Conservation (phyloP, 2,888 invertebrate species). For the Autographa pulchrina region DNA sequence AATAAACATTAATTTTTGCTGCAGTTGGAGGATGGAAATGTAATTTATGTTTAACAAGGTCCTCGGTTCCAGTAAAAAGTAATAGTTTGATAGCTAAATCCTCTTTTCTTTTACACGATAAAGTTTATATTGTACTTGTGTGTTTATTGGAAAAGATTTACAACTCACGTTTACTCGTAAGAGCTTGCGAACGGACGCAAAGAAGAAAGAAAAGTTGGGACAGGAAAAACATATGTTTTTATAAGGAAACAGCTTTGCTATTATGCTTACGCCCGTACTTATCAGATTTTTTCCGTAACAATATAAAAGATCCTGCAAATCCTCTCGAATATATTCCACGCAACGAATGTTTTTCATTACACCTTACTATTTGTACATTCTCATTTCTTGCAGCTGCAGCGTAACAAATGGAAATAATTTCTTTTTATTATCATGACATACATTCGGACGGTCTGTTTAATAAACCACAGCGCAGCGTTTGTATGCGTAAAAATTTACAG, state of each 20-base stretch:
- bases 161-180: slow-evolving; percentile 20
- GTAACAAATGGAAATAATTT: slow-evolving; percentile 51
- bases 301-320: slow-evolving; percentile 46
- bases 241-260: slow-evolving; percentile 40
- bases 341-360: slow-evolving; percentile 37
- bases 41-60: slow-evolving; percentile 47
- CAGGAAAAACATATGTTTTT: slow-evolving; percentile 47
- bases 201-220: slow-evolving; percentile 32
- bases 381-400: slow-evolving; percentile 39
- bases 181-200: slow-evolving; percentile 36
- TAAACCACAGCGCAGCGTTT: slow-evolving; percentile 56
- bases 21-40: slow-evolving; percentile 54
- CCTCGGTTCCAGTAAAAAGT: slow-evolving; percentile 28
- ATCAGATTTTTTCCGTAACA: slow-evolving; percentile 50
- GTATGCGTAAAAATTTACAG: slow-evolving; percentile 52
- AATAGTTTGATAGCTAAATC: slow-evolving; percentile 24
- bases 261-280: slow-evolving; percentile 45
- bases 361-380: slow-evolving; percentile 43
- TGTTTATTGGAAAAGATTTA: slow-evolving; percentile 42
- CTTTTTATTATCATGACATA: slow-evolving; percentile 55
- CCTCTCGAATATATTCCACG: slow-evolving; percentile 42
- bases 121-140: slow-evolving; percentile 7
- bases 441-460: slow-evolving; percentile 57
- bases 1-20: slow-evolving; percentile 70
- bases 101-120: slow-evolving; percentile 17